Evolutionary conservation across 2,797 vertebrate genomes (phyloP), one percentile per base, ranked within the genome.

Genomic region (Acanthis flammea): DNA sequence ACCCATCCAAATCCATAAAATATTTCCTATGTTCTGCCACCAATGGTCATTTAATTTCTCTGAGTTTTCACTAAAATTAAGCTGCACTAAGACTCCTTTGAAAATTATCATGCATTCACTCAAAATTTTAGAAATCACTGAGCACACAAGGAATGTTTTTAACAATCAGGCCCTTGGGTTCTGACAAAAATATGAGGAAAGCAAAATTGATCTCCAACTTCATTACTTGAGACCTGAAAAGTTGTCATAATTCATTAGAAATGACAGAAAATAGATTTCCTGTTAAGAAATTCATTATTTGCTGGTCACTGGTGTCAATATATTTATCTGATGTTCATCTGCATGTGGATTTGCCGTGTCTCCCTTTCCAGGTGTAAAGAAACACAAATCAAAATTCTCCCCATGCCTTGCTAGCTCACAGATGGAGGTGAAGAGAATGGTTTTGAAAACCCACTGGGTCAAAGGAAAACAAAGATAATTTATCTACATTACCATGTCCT

Each of bases 371-470:
- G 10, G 23, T 47, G n/a, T 16, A 45, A 35, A 78, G 62, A 78
- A 92, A 47, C 27, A 81, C 22, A 78, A 81, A 80, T 21, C 25
- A 23, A 65, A 81, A 25, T 68, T 88, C 24, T 70, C 27, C 68
- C 21, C 12, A 4, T 60, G 6, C 28, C 42, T 39, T 70, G 25
- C 71, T 81, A 8, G 6, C 35, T 78, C 50, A 35, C 17, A 86
- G 44, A 37, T 14, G 3, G 53, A 84, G 88, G 23, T 21, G 13
- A 21, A 54, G 30, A 50, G 25, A 86, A 72, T 2, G 7, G 42
- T 33, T 96, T 24, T 33, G 51, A 90, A 91, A 90, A 87, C 14
- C 67, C 54, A 71, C 5, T n/a, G 51, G 37, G 47, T 61, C 44
- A 54, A 61, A 65, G 27, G 19, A 14, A 86, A 63, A 51, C 86